Evolutionary conservation across 1,140 invertebrate genomes (phyloP), one percentile per base, ranked within the genome.

Genomic region (Brachionus plicatilis): DNA sequence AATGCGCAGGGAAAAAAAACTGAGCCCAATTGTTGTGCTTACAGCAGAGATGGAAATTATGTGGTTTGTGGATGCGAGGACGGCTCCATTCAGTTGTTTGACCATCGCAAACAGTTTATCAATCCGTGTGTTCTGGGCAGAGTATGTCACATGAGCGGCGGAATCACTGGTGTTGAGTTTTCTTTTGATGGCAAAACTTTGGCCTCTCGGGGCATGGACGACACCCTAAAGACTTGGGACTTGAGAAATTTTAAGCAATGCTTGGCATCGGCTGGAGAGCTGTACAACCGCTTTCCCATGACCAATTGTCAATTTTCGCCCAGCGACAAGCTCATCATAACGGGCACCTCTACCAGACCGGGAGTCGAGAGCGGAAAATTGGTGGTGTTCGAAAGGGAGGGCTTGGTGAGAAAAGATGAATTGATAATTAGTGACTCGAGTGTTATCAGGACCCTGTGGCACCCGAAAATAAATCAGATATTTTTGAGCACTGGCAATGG

Each of bases 21-120:
- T 0, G 92, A 93, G 50, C 96, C 97, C 0, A 95, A 94, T 0
- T 90, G 94, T 0, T 90, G 89, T 86, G 85, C 88, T 12, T 90
- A 89, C 85, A 95, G 93, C 84, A 90, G 94, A 83, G 96, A 99
- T 89, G 96, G 96, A 0, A 93, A 94, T 82, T 92, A 94, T 0
- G 93, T 99, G 20, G 94, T 94, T 0, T 94, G 94, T 79, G 97
- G 93, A 0, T 99, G 97, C 88, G 92, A 93, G 33, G 97, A 99
- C 90, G 98, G 98, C 1, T 97, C 95, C 0, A 93, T 99, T 86
- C 96, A 98, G 89, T 94, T 98, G 89, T 99, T 97, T 97, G 97
- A 99, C 88, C 93, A 95, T 72, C 92, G 96, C 53, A 92, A 91
- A 87, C 87, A 87, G 84, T 92, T 91, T 89, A 92, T 93, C 87